Percentiles rank a stretch among this genome's conserved stretches.
phyloP scores from a whole-genome alignment of 2,888 invertebrate genomes.

The Heliconius sara region DNA sequence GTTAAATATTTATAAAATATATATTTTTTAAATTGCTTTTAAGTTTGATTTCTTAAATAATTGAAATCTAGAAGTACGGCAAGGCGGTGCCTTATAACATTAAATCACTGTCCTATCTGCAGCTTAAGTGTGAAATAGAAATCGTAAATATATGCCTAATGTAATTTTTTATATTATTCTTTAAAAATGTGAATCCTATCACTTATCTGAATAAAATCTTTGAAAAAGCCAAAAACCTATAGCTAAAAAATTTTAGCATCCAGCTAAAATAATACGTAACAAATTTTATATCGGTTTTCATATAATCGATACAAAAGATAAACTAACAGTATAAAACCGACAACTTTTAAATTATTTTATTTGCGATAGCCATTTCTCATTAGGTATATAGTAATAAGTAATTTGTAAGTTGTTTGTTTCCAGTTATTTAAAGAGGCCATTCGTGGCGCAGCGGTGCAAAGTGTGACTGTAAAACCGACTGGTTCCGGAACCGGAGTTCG shows the following conservation, averaged over 20 bases:
- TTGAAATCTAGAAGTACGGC: conserved; percentile 47
- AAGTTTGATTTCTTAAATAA: not conserved
- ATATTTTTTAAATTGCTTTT: not conserved
- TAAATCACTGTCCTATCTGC: conserved; percentile 39
- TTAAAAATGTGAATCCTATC: too few species aligned
- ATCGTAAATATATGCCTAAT: not conserved
- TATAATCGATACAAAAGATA: not conserved
- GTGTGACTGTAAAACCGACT: too few species aligned
- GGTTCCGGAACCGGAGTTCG: too few species aligned
- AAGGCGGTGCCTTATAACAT: conserved; percentile 71
- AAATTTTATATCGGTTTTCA: not conserved
- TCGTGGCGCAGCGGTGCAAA: too few species aligned
- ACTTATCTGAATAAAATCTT: too few species aligned
- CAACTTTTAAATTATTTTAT: not conserved
- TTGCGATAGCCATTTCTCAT: not conserved
- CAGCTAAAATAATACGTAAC: not conserved
- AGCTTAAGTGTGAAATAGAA: not conserved
- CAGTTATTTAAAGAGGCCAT: too few species aligned
- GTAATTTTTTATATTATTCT: too few species aligned
- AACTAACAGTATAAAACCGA: not conserved
- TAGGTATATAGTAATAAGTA: not conserved
- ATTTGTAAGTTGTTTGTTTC: not conserved
- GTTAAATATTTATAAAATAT: not conserved
- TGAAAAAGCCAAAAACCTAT: too few species aligned
- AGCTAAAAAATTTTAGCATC: too few species aligned